Evolutionary conservation across 2,888 invertebrate genomes (phyloP).

Genomic region (Willowsia nigromaculata): DNA sequence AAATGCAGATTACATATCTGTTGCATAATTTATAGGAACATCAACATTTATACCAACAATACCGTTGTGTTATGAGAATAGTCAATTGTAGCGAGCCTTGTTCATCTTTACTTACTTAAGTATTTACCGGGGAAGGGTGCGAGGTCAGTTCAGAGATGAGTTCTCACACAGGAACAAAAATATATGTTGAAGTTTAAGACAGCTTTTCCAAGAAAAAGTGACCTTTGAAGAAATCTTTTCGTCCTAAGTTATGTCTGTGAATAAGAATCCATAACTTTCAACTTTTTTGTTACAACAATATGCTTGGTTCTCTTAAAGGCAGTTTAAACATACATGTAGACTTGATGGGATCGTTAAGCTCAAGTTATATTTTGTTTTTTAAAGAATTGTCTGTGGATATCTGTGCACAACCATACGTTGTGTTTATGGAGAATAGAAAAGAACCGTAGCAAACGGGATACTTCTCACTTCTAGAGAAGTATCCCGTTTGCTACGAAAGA

Average conservation of each 20-base stretch:
- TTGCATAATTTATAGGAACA: neutral
- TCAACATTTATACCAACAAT: neutral
- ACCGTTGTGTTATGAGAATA: neutral
- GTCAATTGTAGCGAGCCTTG: neutral
- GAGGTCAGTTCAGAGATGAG: conserved; percentile 17
- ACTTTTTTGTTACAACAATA: conserved; percentile 17
- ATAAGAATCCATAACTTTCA: conserved; percentile 49
- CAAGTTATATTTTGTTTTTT: neutral
- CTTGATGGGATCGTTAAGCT: conserved; percentile 35
- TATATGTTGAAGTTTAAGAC: conserved; percentile 23
- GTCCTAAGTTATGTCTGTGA: conserved; percentile 1
- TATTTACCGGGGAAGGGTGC: neutral
- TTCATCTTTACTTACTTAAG: neutral
- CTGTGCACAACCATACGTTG: no score
- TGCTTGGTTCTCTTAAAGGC: neutral
- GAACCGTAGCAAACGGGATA: no score
- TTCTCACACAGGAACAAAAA: conserved; percentile 24
- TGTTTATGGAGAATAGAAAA: no score
- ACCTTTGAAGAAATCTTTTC: conserved; percentile 68
- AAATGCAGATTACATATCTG: no score
- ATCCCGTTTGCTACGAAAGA: no score
- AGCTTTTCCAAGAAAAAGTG: conserved; percentile 74
- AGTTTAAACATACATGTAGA: neutral
- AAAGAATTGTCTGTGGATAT: neutral
- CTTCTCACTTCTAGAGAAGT: no score